These are phyloP conservation scores for Xenops minutus DNA, from an alignment of 2,797 vertebrate species.

Conservation along the genomic window DNA sequence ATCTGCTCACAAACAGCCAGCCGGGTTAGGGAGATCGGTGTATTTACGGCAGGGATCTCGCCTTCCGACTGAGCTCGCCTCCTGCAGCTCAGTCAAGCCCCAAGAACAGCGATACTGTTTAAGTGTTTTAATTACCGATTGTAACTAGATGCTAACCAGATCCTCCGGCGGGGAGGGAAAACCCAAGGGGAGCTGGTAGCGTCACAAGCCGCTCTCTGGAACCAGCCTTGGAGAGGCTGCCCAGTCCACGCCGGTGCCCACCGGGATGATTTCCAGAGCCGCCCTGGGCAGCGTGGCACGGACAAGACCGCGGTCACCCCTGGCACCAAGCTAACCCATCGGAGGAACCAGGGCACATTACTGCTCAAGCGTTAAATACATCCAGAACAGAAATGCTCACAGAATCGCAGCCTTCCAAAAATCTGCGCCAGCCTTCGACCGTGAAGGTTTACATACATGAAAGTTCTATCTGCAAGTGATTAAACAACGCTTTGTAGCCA, in stretches of 20 bases:
- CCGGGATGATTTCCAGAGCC: background rate
- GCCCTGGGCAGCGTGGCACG: background rate
- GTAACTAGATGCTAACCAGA: background rate
- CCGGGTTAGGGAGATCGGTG: fast-evolving
- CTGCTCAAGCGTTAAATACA: background rate
- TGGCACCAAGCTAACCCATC: background rate
- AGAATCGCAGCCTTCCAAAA: background rate
- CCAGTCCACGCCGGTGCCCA: background rate
- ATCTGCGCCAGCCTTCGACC: background rate
- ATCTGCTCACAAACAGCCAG: background rate
- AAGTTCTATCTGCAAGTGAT: slow-evolving; percentile 71
- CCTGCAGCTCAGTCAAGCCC: background rate
- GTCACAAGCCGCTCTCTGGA: background rate
- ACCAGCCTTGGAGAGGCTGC: background rate
- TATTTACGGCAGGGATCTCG: background rate
- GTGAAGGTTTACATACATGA: slow-evolving; percentile 25
- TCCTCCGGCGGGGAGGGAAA: background rate
- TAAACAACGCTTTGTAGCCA: slow-evolving; percentile 53
- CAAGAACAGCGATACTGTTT: background rate
- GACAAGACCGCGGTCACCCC: background rate
- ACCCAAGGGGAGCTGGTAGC: background rate
- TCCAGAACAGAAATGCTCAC: background rate
- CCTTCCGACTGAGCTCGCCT: background rate
- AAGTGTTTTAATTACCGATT: background rate
- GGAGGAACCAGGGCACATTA: background rate